Conservation (phyloP, 2,113 vertebrate genomes). For the Lophotis ruficrista region DNA sequence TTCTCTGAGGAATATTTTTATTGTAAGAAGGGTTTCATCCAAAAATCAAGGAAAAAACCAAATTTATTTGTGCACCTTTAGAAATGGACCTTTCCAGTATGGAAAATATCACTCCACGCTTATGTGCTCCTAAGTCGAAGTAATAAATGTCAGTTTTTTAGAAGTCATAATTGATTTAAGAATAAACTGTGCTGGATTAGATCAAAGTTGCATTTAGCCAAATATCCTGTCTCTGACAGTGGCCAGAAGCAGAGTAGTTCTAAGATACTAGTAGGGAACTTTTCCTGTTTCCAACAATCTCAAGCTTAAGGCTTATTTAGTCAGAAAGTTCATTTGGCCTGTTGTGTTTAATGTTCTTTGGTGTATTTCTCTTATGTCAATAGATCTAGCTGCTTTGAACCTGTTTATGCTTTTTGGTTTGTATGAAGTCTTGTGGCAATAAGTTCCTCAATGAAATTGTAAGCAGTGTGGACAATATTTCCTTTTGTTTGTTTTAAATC, state of each 20-base stretch:
- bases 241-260: background rate
- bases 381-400: background rate
- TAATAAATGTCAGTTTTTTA: background rate
- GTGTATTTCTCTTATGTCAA: background rate
- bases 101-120: background rate
- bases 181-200: background rate
- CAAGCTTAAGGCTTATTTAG: background rate
- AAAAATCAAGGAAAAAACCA: background rate
- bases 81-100: background rate
- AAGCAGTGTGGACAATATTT: background rate
- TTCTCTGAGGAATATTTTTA: background rate
- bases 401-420: background rate
- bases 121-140: background rate
- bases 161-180: background rate
- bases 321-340: background rate
- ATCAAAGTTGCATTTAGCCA: background rate
- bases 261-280: background rate
- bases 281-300: background rate
- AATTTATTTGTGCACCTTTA: background rate
- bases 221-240: background rate
- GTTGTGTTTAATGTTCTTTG: background rate
- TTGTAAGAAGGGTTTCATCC: background rate
- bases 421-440: background rate
- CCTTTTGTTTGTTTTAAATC: background rate
- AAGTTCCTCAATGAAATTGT: background rate